phyloP scores from a whole-genome alignment of 2,797 vertebrate species.

The Lindbergichthys nudifrons region DNA sequence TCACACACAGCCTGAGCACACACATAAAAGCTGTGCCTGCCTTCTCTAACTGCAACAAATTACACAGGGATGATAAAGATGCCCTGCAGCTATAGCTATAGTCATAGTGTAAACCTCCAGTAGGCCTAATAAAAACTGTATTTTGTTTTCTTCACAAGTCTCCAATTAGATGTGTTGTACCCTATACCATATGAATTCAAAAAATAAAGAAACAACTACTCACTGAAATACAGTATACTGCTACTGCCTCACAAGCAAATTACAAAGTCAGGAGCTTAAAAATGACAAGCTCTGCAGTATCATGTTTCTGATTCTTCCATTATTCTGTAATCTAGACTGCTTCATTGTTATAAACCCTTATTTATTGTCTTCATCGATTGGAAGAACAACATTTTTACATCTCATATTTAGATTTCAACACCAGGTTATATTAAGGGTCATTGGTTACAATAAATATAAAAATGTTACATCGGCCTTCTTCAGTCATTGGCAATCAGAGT shows the following conservation, averaged over 20 bases:
- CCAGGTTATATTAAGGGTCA: neutral
- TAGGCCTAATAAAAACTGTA: neutral
- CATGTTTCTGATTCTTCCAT: no score
- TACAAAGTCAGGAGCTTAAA: neutral
- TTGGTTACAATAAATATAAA: neutral
- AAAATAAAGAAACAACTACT: neutral
- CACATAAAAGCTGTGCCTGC: neutral
- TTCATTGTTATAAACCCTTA: neutral
- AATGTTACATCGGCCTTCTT: neutral
- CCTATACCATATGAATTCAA: neutral
- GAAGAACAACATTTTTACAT: neutral
- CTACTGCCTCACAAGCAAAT: neutral
- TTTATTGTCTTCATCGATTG: neutral
- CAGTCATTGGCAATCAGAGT: no score
- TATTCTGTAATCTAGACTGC: neutral
- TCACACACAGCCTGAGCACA: constrained; percentile 5
- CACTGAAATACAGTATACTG: neutral
- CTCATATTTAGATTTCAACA: neutral
- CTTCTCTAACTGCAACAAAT: constrained; percentile 11
- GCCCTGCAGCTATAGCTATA: neutral
- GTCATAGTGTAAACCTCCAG: constrained; percentile 1
- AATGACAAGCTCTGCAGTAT: neutral
- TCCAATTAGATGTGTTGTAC: neutral
- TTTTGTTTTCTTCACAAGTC: neutral
- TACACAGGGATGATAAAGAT: constrained; percentile 6